Evolutionary conservation across 1,140 invertebrate genomes (phyloP).

Genomic region (Zaprionus kolodkinae): DNA sequence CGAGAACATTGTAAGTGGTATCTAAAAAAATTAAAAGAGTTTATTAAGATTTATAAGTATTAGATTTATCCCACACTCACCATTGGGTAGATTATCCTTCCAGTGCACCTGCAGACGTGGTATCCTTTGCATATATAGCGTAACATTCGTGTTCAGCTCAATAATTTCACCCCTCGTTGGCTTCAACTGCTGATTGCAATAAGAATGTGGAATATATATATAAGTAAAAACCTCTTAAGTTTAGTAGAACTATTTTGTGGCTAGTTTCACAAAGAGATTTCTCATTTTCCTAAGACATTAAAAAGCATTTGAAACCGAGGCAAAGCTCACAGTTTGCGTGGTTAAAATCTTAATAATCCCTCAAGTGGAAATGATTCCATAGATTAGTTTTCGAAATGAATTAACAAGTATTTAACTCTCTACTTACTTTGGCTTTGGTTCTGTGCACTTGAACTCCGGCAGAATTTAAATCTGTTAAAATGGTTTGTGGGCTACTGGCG

Average conservation of each 20-base stretch:
- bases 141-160: constrained; percentile 60
- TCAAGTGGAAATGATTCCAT: background rate
- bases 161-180: constrained; percentile 47
- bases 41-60: too few species aligned
- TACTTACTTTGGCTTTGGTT: constrained; percentile 10
- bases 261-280: too few species aligned
- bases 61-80: constrained; percentile 34
- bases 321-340: too few species aligned
- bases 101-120: constrained; percentile 66
- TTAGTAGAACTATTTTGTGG: too few species aligned
- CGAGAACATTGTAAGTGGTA: constrained; percentile 73
- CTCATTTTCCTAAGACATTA: too few species aligned
- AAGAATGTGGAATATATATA: too few species aligned
- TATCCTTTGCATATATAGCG: constrained; percentile 66
- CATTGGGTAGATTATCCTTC: constrained; percentile 72
- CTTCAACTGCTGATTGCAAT: background rate
- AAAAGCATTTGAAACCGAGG: too few species aligned
- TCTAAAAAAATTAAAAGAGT: too few species aligned
- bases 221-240: too few species aligned
- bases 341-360: background rate
- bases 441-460: background rate
- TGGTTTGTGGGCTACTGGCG: background rate
- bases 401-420: background rate
- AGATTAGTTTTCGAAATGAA: background rate
- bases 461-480: background rate